Evolutionary conservation across 2,113 vertebrate genomes (phyloP).

Genomic region (Ochotona curzoniae): DNA sequence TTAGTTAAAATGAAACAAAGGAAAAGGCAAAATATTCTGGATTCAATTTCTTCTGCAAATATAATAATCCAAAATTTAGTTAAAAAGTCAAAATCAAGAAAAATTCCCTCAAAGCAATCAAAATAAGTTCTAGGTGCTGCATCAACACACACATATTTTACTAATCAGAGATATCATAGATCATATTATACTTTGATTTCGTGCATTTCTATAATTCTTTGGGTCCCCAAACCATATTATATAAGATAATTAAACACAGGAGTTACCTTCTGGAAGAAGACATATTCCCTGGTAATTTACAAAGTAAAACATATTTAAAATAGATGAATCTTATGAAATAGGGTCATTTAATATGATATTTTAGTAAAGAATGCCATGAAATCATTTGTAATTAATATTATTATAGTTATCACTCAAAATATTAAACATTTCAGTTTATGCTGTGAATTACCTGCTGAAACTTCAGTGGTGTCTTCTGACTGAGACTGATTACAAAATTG

Average conservation of each 20-base stretch:
- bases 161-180: too few species aligned
- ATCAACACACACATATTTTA: background rate
- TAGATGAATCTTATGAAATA: too few species aligned
- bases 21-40: background rate
- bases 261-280: background rate
- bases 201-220: background rate
- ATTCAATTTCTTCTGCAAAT: background rate
- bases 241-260: background rate
- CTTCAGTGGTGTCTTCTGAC: too few species aligned
- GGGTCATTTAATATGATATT: too few species aligned
- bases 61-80: background rate
- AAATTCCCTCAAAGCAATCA: background rate
- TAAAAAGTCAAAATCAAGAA: background rate
- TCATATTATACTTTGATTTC: background rate
- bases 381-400: too few species aligned
- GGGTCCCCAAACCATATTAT: background rate
- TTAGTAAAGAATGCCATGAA: too few species aligned
- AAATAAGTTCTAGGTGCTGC: background rate
- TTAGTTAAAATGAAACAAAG: background rate
- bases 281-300: too few species aligned
- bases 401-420: too few species aligned
- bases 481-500: too few species aligned
- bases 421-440: too few species aligned
- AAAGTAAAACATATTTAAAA: too few species aligned
- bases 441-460: too few species aligned